These are phyloP conservation scores for Ciona savignyi DNA, from an alignment of 23 tunicate genomes.

Conservation along the genomic window DNA sequence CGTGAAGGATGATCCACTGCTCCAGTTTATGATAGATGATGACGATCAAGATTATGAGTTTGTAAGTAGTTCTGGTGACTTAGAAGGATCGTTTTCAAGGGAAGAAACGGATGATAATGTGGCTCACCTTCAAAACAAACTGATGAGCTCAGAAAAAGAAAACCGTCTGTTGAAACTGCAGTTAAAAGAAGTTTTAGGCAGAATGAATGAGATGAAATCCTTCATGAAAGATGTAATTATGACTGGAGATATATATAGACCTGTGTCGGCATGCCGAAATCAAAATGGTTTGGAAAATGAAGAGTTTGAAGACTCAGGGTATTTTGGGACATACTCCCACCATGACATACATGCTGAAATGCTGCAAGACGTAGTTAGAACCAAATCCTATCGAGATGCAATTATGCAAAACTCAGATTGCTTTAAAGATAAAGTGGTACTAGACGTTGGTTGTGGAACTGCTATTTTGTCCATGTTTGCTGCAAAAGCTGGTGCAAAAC, in stretches of 20 bases:
- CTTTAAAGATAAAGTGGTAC: conserved; percentile 68
- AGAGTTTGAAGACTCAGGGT: conserved; percentile 91
- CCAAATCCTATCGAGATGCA: conserved; percentile 69
- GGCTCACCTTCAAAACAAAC: neutral
- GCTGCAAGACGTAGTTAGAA: conserved; percentile 86
- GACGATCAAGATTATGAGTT: conserved; percentile 21
- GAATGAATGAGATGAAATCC: conserved; percentile 53
- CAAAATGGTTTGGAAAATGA: conserved; percentile 29
- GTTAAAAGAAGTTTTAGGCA: conserved; percentile 6
- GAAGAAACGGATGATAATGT: neutral
- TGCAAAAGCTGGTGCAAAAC: conserved; percentile 86
- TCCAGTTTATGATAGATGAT: conserved; percentile 72
- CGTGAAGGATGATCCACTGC: conserved; percentile 55
- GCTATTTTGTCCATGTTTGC: conserved; percentile 97
- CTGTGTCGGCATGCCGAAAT: conserved; percentile 80
- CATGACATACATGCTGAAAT: conserved; percentile 96
- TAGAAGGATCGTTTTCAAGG: neutral
- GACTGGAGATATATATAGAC: conserved; percentile 56
- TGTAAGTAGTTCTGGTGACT: neutral
- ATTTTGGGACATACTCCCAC: conserved; percentile 81
- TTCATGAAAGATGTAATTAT: conserved; percentile 84
- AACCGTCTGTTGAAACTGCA: conserved; percentile 10
- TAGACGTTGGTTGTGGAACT: conserved; percentile 98
- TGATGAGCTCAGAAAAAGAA: conserved; percentile 2
- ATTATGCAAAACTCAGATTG: conserved; percentile 51